Conservation (phyloP, 35 echinoderm and acorn worm genomes). For the Amphiura filiformis region DNA sequence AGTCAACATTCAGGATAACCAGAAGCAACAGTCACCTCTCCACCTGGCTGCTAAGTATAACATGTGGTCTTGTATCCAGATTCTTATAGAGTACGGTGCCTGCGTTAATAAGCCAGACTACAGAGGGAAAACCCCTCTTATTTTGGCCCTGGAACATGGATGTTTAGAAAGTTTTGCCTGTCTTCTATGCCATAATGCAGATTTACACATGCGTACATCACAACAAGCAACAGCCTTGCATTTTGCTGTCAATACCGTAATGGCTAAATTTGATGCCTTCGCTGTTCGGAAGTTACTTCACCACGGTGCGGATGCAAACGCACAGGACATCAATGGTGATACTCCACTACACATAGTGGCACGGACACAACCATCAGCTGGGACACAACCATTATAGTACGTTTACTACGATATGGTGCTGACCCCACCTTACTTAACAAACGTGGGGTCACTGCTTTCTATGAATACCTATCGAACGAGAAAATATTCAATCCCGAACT, state of each 20-base stretch:
- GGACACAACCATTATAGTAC: conserved; percentile 1
- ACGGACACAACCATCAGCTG: not conserved
- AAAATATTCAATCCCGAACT: no score
- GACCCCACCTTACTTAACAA: conserved; percentile 4
- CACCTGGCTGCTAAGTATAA: conserved; percentile 16
- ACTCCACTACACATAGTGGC: conserved; percentile 14
- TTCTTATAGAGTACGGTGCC: conserved; percentile 1
- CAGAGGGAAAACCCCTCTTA: not conserved
- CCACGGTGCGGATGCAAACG: not conserved
- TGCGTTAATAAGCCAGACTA: not conserved
- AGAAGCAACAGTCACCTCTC: not conserved
- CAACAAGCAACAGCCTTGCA: not conserved
- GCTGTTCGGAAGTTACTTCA: not conserved
- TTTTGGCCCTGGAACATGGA: not conserved
- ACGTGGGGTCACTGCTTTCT: not conserved
- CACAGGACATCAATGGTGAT: conserved; percentile 20
- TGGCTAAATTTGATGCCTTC: not conserved
- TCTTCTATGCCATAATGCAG: not conserved
- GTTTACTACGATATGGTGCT: not conserved
- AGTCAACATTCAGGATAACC: not conserved
- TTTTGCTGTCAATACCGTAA: not conserved
- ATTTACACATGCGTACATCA: not conserved
- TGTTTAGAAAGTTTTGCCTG: not conserved
- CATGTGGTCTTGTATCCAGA: not conserved
- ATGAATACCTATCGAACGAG: conserved; percentile 21